Conservation (phyloP, 2,888 invertebrate species). For the Neria commutata region DNA sequence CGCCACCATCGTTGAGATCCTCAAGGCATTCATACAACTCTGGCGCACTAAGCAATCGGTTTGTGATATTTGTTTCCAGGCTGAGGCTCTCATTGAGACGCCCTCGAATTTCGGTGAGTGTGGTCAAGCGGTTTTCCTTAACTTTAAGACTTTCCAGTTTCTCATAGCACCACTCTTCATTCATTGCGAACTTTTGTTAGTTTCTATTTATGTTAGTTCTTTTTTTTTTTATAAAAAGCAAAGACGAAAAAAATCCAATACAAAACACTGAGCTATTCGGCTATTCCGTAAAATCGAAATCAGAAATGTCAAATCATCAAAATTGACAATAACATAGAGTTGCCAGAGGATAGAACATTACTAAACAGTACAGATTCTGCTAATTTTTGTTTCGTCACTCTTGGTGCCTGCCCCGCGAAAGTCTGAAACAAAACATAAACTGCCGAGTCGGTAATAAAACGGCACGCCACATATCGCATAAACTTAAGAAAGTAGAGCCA, state of each 20-base stretch:
- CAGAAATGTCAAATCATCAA: no score
- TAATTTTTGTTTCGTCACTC: no score
- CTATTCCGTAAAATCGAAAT: no score
- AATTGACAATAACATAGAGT: no score
- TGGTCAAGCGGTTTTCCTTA: slow-evolving; percentile 61
- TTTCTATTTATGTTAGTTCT: not conserved
- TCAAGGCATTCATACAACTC: slow-evolving; percentile 72
- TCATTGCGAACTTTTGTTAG: slow-evolving; percentile 48
- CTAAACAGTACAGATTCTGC: no score
- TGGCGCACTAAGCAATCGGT: slow-evolving; percentile 64
- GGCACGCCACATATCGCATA: no score
- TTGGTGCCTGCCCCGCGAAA: no score
- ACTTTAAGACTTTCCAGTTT: slow-evolving; percentile 62
- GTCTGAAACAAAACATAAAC: no score
- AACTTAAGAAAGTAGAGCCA: no score
- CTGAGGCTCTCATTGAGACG: slow-evolving; percentile 58
- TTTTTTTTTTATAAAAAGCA: no score
- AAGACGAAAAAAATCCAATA: not conserved
- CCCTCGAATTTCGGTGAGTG: slow-evolving; percentile 62
- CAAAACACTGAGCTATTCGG: not conserved
- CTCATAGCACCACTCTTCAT: slow-evolving; percentile 63
- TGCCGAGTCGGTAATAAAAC: no score
- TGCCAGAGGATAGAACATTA: no score
- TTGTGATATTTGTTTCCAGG: slow-evolving; percentile 59
- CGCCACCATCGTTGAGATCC: slow-evolving; percentile 41